phyloP scores from a whole-genome alignment of 2,113 vertebrate genomes.

The Austrofundulus limnaeus region DNA sequence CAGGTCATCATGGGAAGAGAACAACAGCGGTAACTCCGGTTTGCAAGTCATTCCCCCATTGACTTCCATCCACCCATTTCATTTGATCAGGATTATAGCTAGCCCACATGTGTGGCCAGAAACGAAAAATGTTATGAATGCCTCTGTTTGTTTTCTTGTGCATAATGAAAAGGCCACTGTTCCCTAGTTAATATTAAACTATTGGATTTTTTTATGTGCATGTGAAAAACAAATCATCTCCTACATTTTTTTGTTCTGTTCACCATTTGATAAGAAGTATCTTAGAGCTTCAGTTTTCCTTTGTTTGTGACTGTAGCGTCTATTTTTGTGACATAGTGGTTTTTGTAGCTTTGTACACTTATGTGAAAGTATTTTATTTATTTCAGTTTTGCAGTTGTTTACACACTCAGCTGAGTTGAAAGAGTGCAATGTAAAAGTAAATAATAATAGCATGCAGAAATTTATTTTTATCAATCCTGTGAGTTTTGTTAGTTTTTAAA shows the following conservation, averaged over 20 bases:
- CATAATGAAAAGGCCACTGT: constrained; percentile 51
- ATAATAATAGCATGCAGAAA: neutral
- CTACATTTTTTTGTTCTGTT: constrained; percentile 44
- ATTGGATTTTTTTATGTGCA: constrained; percentile 46
- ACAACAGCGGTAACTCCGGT: constrained; percentile 85
- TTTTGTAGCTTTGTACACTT: constrained; percentile 10
- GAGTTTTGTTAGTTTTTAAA: neutral
- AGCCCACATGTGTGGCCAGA: constrained; percentile 52
- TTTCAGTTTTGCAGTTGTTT: neutral
- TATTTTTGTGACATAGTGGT: constrained; percentile 14
- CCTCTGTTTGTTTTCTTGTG: constrained; percentile 20
- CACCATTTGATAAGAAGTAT: neutral
- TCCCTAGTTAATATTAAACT: constrained; percentile 52
- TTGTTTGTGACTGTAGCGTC: constrained; percentile 10
- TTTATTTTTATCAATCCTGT: neutral
- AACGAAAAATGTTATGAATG: constrained; percentile 31
- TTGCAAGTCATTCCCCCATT: constrained; percentile 82
- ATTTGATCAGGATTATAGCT: constrained; percentile 70
- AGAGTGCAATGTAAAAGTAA: constrained; percentile 1
- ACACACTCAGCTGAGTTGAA: neutral
- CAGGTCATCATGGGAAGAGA: constrained; percentile 84
- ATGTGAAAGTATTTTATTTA: constrained; percentile 6
- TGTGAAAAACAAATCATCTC: constrained; percentile 58
- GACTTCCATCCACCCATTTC: constrained; percentile 77
- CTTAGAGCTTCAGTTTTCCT: constrained; percentile 13